Evolutionary conservation across 2,888 invertebrate species (phyloP).

Genomic region (Diachrysia chrysitis): DNA sequence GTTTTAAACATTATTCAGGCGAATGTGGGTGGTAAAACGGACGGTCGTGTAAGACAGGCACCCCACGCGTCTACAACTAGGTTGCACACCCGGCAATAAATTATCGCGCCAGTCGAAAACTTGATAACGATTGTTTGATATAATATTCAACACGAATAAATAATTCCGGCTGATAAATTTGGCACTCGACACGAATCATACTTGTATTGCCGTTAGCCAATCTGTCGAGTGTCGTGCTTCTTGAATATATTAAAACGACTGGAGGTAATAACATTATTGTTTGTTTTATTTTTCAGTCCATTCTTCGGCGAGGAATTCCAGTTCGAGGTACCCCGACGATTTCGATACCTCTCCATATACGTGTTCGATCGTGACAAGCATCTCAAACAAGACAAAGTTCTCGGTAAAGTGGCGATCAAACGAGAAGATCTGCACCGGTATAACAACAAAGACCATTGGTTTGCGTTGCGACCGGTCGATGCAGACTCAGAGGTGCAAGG

Average conservation of each 20-base stretch:
- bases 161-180: conserved; percentile 64
- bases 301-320: conserved; percentile 98
- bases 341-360: conserved; percentile 96
- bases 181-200: conserved; percentile 60
- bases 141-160: conserved; percentile 67
- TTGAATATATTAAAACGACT: conserved; percentile 11
- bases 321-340: conserved; percentile 96
- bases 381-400: conserved; percentile 94
- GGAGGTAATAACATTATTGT: conserved; percentile 8
- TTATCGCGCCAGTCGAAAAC: conserved; percentile 68
- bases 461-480: conserved; percentile 95
- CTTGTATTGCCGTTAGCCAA: conserved; percentile 19
- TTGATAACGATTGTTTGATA: conserved; percentile 69
- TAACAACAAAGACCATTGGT: conserved; percentile 98
- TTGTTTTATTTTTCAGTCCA: conserved; percentile 90
- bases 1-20: conserved; percentile 39
- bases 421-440: conserved; percentile 95
- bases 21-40: conserved; percentile 64
- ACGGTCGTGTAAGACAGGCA: conserved; percentile 64
- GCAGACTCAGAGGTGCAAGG: conserved; percentile 97
- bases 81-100: conserved; percentile 64
- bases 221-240: conserved; percentile 10
- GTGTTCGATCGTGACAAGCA: conserved; percentile 96
- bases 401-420: conserved; percentile 95
- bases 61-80: conserved; percentile 67